phyloP scores from a whole-genome alignment of 1,140 invertebrate species.

The Heliconius hermathena region DNA sequence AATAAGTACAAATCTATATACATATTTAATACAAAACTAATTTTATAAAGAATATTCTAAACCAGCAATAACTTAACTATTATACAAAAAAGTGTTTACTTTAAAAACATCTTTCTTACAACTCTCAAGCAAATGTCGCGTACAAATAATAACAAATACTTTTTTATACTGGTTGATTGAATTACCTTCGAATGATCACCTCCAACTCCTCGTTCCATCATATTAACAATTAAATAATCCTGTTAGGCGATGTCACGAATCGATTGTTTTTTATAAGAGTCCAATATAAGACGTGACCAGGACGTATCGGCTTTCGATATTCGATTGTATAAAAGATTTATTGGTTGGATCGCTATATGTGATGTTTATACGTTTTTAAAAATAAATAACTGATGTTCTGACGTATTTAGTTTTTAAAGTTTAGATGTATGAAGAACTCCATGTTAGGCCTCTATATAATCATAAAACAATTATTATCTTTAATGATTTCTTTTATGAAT shows the following conservation, averaged over 20 bases:
- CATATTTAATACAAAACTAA: too few relatives aligned
- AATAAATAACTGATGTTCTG: neutral
- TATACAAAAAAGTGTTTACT: too few relatives aligned
- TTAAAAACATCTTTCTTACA: too few relatives aligned
- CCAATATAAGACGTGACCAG: constrained; percentile 43
- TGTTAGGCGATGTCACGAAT: constrained; percentile 42
- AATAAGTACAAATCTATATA: too few relatives aligned
- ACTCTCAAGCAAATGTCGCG: neutral
- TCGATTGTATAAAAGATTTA: constrained; percentile 22
- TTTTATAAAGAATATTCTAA: too few relatives aligned
- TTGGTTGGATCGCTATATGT: constrained; percentile 24
- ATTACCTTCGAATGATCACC: constrained; percentile 24
- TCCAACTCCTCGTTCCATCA: constrained; percentile 21
- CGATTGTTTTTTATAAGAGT: constrained; percentile 35
- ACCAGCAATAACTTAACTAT: too few relatives aligned
- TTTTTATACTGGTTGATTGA: neutral
- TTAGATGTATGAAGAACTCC: too few relatives aligned
- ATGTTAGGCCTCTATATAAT: too few relatives aligned
- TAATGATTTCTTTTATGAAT: too few relatives aligned
- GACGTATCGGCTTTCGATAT: constrained; percentile 18
- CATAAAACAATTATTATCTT: too few relatives aligned
- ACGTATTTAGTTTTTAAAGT: neutral
- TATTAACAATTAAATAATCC: constrained; percentile 44
- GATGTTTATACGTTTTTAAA: constrained; percentile 20
- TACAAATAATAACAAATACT: constrained; percentile 5